Evolutionary conservation across 2,113 vertebrate species (phyloP).

Genomic region (Donacobius atricapilla): DNA sequence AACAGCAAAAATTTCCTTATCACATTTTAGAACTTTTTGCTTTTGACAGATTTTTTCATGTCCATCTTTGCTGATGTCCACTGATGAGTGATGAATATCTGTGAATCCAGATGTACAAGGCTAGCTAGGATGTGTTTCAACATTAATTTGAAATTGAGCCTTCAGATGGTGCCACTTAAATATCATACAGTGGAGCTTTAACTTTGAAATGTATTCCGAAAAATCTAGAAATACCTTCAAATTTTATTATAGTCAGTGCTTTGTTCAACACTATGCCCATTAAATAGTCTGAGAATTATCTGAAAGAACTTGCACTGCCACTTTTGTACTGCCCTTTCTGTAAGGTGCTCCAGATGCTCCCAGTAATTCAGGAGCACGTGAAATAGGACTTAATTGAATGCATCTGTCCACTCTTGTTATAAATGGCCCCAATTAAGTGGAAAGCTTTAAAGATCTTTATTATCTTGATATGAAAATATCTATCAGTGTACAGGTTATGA

Average conservation of each 20-base stretch:
- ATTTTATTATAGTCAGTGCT: background rate
- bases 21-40: background rate
- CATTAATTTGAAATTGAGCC: background rate
- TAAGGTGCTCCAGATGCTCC: background rate
- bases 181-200: background rate
- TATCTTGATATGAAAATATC: background rate
- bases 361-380: background rate
- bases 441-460: background rate
- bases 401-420: background rate
- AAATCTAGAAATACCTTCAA: background rate
- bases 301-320: background rate
- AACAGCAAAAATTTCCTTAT: background rate
- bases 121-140: background rate
- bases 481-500: background rate
- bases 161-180: background rate
- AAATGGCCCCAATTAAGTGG: background rate
- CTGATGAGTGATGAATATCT: background rate
- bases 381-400: background rate
- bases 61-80: fast-evolving
- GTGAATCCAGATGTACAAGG: background rate
- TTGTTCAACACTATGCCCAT: background rate
- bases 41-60: background rate
- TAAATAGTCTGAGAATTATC: background rate
- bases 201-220: background rate
- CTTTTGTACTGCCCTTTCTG: background rate